Conservation (phyloP, 2,113 vertebrate genomes). For the Dunckerocampus dactyliophorus region DNA sequence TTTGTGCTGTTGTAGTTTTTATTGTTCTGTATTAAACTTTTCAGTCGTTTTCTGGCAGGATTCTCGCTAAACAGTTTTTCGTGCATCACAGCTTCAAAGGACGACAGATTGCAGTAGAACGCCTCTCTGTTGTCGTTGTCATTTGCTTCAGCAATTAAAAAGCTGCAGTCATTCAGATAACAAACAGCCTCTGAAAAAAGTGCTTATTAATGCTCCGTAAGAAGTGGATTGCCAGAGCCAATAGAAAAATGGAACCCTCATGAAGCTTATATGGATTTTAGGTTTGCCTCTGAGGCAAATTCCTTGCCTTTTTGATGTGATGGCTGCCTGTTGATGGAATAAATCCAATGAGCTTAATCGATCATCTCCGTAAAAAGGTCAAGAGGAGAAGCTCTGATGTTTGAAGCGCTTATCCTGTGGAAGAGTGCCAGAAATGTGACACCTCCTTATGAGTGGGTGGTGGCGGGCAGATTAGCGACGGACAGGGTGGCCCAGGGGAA, state of each 20-base stretch:
- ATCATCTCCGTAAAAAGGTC: constrained; percentile 70
- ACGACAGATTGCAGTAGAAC: constrained; percentile 33
- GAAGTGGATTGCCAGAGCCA: constrained; percentile 52
- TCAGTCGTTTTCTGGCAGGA: constrained; percentile 23
- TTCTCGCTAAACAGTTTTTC: constrained; percentile 38
- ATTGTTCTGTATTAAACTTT: constrained; percentile 27
- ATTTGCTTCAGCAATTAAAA: constrained; percentile 53
- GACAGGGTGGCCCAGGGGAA: constrained; percentile 65
- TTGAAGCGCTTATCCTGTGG: constrained; percentile 69
- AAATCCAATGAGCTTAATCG: constrained; percentile 66
- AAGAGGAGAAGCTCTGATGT: constrained; percentile 63
- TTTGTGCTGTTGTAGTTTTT: constrained; percentile 5
- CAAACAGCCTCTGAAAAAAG: constrained; percentile 20
- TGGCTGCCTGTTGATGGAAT: constrained; percentile 66
- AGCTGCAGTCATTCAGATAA: constrained; percentile 31
- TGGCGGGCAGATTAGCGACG: constrained; percentile 66
- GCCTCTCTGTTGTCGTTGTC: constrained; percentile 44
- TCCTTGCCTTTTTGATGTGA: constrained; percentile 65
- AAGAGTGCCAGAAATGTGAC: constrained; percentile 70
- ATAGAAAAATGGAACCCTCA: constrained; percentile 49
- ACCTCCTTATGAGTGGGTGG: constrained; percentile 62
- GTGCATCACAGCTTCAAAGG: constrained; percentile 38
- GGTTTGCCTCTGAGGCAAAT: constrained; percentile 65
- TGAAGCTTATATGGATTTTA: constrained; percentile 65
- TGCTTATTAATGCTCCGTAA: constrained; percentile 50